Conservation (phyloP, 2,797 vertebrate genomes). For the Scarus forsteni region DNA sequence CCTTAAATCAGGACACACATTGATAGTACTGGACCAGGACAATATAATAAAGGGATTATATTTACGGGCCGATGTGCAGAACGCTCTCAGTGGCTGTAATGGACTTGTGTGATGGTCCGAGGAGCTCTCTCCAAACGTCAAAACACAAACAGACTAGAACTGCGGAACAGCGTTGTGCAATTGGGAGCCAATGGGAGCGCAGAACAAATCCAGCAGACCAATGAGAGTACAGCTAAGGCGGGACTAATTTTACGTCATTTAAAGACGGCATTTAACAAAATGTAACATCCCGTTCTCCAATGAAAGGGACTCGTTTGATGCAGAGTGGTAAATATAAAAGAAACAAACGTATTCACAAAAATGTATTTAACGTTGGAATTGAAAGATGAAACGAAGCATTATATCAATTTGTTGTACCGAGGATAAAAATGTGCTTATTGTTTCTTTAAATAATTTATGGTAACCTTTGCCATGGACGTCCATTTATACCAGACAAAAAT, state of each 20-base stretch:
- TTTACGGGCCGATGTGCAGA: constrained; percentile 58
- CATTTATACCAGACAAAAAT: too few relatives aligned
- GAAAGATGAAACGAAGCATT: too few relatives aligned
- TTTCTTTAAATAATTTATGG: too few relatives aligned
- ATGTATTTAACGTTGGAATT: too few relatives aligned
- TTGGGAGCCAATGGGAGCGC: constrained; percentile 67
- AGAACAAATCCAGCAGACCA: constrained; percentile 16
- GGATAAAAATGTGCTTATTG: too few relatives aligned
- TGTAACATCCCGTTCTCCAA: neutral
- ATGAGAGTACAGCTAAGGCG: constrained; percentile 53
- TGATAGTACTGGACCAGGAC: neutral
- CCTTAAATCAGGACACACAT: neutral
- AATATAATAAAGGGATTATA: neutral
- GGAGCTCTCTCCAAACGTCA: constrained; percentile 51
- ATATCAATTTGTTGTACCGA: too few relatives aligned
- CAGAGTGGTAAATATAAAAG: too few relatives aligned
- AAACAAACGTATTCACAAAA: too few relatives aligned
- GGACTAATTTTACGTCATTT: neutral
- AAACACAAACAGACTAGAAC: constrained; percentile 73
- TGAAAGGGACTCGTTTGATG: neutral
- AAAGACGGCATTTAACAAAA: neutral
- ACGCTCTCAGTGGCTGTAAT: neutral
- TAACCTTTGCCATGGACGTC: too few relatives aligned
- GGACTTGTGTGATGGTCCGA: constrained; percentile 29
- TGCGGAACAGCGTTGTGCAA: constrained; percentile 49